Evolutionary conservation across 2,113 vertebrate species (phyloP).

Genomic region (Corythoichthys haematopterus): DNA sequence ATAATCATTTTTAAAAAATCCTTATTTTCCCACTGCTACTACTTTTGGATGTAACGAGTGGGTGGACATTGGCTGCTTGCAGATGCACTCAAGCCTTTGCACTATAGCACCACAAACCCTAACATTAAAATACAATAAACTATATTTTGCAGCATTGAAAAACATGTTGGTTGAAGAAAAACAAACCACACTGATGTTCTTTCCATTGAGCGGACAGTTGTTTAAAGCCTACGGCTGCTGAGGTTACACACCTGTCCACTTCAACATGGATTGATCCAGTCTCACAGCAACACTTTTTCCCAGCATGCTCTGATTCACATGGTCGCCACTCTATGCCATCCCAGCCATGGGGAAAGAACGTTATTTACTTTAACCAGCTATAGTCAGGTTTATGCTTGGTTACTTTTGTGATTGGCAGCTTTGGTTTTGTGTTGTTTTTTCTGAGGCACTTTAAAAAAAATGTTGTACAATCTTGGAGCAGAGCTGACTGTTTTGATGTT

Average conservation of each 20-base stretch:
- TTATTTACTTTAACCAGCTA: conserved; percentile 20
- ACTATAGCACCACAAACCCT: conserved; percentile 31
- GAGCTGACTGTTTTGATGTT: not conserved
- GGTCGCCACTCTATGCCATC: conserved; percentile 8
- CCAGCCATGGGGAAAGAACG: conserved; percentile 5
- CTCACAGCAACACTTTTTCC: conserved; percentile 29
- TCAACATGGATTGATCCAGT: conserved; percentile 12
- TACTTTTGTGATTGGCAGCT: not conserved
- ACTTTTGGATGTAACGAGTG: conserved; percentile 10
- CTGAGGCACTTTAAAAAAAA: not conserved
- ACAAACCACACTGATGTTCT: conserved; percentile 44
- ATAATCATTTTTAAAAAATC: not conserved
- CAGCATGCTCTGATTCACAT: conserved; percentile 21
- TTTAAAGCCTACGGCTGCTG: conserved; percentile 44
- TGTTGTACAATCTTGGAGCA: not conserved
- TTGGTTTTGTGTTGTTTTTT: not conserved
- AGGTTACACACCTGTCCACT: conserved; percentile 62
- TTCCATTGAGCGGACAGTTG: conserved; percentile 47
- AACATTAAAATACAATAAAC: conserved; percentile 50
- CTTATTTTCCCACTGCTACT: not conserved
- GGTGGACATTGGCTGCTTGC: conserved; percentile 23
- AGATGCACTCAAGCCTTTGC: conserved; percentile 34
- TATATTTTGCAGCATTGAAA: conserved; percentile 42
- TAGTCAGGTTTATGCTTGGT: conserved; percentile 1
- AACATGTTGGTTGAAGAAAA: conserved; percentile 46